Conservation (phyloP, 30 jellyfish, hydroid and myxozoan species). For the Rhopilema esculentum region DNA sequence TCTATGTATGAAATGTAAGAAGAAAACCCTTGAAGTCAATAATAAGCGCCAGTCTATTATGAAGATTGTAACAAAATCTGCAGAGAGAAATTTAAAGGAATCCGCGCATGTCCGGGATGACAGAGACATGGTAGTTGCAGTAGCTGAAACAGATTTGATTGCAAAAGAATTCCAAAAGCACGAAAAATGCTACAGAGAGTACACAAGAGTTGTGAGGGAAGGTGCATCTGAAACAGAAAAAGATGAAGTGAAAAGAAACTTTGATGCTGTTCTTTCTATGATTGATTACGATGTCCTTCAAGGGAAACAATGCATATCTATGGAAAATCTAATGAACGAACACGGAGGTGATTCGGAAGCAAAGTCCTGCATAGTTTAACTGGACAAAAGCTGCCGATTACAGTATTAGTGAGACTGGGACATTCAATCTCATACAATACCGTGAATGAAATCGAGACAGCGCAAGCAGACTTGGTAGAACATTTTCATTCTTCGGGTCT, state of each 20-base stretch:
- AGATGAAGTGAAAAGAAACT: constrained; percentile 10
- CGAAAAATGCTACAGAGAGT: constrained; percentile 56
- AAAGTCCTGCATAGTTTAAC: constrained; percentile 23
- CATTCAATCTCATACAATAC: constrained; percentile 30
- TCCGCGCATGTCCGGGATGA: constrained; percentile 57
- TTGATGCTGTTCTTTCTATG: constrained; percentile 35
- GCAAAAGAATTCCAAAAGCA: constrained; percentile 65
- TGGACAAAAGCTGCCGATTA: constrained; percentile 50
- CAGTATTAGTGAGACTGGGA: constrained; percentile 42
- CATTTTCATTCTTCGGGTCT: constrained; percentile 8
- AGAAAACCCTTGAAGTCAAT: constrained; percentile 22
- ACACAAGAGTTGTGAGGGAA: constrained; percentile 42
- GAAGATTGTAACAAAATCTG: constrained; percentile 41
- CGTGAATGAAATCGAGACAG: constrained; percentile 58
- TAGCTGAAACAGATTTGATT: constrained; percentile 47
- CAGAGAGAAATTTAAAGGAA: constrained; percentile 48
- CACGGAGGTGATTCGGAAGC: constrained; percentile 25
- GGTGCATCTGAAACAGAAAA: not conserved
- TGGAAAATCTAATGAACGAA: constrained; percentile 47
- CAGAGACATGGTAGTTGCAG: constrained; percentile 37
- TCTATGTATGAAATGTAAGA: constrained; percentile 14
- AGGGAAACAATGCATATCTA: constrained; percentile 67
- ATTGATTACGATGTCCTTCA: constrained; percentile 34
- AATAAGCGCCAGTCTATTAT: constrained; percentile 13
- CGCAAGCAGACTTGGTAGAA: constrained; percentile 48